Percentiles rank a stretch among this genome's conserved stretches.
phyloP scores from a whole-genome alignment of 2,888 invertebrate genomes.

The Rhyacophila evoluta region DNA sequence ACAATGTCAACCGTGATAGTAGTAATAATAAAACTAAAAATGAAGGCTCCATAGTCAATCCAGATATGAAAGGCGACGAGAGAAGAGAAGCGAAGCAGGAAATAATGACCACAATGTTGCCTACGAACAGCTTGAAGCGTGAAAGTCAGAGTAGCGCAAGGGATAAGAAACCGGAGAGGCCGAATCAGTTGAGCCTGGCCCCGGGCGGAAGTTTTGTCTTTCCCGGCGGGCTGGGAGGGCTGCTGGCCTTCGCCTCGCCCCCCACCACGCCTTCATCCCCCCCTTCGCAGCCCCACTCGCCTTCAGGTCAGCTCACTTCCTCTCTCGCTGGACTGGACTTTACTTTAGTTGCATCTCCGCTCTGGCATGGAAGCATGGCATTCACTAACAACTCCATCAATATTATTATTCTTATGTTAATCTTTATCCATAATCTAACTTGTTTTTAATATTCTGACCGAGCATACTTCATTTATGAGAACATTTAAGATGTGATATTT shows the following conservation, averaged over 20 bases:
- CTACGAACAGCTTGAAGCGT: constrained; percentile 43
- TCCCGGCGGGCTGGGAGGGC: constrained; percentile 52
- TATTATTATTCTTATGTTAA: background rate
- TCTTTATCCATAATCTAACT: constrained; percentile 5
- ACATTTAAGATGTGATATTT: too few relatives aligned
- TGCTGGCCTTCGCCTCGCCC: constrained; percentile 56
- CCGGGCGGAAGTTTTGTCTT: constrained; percentile 57
- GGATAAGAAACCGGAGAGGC: constrained; percentile 59
- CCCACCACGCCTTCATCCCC: constrained; percentile 62
- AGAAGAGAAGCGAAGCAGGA: constrained; percentile 11
- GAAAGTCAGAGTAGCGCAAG: constrained; percentile 57
- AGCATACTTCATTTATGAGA: too few relatives aligned
- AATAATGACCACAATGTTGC: constrained; percentile 11
- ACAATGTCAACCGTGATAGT: constrained; percentile 38
- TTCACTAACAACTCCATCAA: constrained; percentile 2
- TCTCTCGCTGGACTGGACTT: constrained; percentile 26
- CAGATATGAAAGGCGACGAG: background rate
- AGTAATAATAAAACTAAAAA: constrained; percentile 32
- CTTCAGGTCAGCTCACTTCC: constrained; percentile 56
- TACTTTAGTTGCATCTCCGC: constrained; percentile 9
- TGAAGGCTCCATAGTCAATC: background rate
- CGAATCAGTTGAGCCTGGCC: constrained; percentile 67
- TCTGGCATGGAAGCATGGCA: constrained; percentile 42
- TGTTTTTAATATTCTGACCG: too few relatives aligned
- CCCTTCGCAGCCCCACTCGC: constrained; percentile 71